Conservation (phyloP, 2,113 vertebrate species). For the Hymenochirus boettgeri region DNA sequence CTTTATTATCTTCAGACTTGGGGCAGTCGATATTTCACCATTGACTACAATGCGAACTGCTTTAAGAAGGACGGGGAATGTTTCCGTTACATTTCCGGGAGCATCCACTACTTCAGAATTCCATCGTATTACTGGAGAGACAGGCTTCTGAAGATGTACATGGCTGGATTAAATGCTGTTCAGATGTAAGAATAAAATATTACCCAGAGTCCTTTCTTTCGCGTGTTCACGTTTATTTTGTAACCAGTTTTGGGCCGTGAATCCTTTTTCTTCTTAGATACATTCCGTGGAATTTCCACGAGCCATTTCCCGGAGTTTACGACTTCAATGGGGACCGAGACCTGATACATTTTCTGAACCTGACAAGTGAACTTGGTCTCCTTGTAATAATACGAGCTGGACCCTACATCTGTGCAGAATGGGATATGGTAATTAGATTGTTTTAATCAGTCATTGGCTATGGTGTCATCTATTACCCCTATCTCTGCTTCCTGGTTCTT, state of each 20-base stretch:
- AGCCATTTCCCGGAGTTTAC: conserved; percentile 69
- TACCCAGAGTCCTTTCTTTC: too few species aligned
- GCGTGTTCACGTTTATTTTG: too few species aligned
- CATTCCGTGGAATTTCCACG: conserved; percentile 94
- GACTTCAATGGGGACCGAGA: conserved; percentile 80
- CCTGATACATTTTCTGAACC: conserved; percentile 78
- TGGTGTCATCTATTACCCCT: too few species aligned
- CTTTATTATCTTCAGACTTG: conserved; percentile 25
- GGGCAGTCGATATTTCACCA: conserved; percentile 65
- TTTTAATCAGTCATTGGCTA: too few species aligned
- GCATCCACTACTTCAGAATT: conserved; percentile 88
- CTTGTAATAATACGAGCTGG: conserved; percentile 91
- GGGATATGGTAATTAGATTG: conserved; percentile 99
- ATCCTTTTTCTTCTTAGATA: conserved; percentile 64
- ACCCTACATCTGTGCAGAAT: conserved; percentile 97
- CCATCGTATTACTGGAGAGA: conserved; percentile 83
- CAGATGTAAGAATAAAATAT: conserved; percentile 75
- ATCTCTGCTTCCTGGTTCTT: too few species aligned
- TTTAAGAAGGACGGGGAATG: conserved; percentile 79
- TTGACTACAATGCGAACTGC: conserved; percentile 73
- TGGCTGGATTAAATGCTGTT: conserved; percentile 82
- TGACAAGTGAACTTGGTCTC: conserved; percentile 78
- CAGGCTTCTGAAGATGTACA: conserved; percentile 85
- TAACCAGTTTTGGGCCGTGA: too few species aligned
- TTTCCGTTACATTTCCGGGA: conserved; percentile 90